These are phyloP conservation scores for Pangasius mekongensis DNA, from an alignment of 2,797 vertebrate species.

Conservation along the genomic window DNA sequence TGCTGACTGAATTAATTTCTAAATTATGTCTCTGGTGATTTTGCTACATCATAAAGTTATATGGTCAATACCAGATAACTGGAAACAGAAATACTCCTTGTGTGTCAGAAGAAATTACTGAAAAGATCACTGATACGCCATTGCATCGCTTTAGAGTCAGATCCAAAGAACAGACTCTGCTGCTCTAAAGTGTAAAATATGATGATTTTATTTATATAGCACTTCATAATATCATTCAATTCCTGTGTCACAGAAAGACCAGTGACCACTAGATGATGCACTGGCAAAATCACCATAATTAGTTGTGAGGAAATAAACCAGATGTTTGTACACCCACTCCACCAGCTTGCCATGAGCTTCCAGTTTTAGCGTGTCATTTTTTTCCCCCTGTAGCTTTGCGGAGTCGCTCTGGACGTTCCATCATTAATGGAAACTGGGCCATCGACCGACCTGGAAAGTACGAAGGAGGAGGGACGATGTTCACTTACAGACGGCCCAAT, in stretches of 20 bases:
- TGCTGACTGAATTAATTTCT: constrained; percentile 16
- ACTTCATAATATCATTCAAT: neutral
- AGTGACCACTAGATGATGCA: neutral
- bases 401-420: constrained; percentile 90
- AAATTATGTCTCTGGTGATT: constrained; percentile 4
- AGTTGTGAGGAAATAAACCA: constrained; percentile 21
- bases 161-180: neutral
- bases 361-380: constrained; percentile 48
- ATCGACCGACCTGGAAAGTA: constrained; percentile 93
- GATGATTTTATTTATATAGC: neutral
- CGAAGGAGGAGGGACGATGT: constrained; percentile 92
- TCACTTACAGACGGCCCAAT: constrained; percentile 92
- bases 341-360: constrained; percentile 21
- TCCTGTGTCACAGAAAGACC: neutral
- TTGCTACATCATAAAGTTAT: constrained; percentile 11
- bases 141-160: neutral
- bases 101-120: constrained; percentile 7
- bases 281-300: neutral
- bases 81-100: neutral
- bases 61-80: constrained; percentile 7
- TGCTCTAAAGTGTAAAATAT: neutral
- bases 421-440: constrained; percentile 98
- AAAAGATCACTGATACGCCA: neutral
- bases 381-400: constrained; percentile 79
- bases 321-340: constrained; percentile 2